Conservation (phyloP, 2,113 vertebrate genomes). For the Cyphomyrus discorhynchus region DNA sequence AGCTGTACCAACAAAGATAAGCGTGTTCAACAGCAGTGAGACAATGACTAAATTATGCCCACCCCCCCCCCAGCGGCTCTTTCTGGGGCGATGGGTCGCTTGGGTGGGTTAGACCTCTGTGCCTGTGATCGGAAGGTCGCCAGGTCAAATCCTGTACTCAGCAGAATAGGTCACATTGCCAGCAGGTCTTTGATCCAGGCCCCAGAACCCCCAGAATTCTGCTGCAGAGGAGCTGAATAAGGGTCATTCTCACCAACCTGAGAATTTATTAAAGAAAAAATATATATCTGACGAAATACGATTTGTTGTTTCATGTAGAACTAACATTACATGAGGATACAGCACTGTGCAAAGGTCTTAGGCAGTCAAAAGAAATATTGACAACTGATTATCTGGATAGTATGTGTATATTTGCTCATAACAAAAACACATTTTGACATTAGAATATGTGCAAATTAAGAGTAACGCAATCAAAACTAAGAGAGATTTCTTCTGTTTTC, state of each 20-base stretch:
- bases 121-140: not conserved
- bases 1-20: not conserved
- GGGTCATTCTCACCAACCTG: not conserved
- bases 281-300: not conserved
- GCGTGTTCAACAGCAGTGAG: not conserved
- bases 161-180: not conserved
- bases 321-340: not conserved
- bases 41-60: not conserved
- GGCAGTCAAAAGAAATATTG: too few species aligned
- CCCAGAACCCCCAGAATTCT: not conserved
- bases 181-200: not conserved
- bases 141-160: not conserved
- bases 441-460: too few species aligned
- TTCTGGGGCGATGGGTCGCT: not conserved
- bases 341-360: too few species aligned
- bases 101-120: not conserved
- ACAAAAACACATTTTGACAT: too few species aligned
- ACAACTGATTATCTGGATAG: too few species aligned
- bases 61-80: not conserved
- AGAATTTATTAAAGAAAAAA: not conserved
- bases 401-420: too few species aligned
- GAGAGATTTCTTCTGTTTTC: too few species aligned
- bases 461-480: too few species aligned
- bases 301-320: not conserved
- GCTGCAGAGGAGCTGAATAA: not conserved